Evolutionary conservation across 1,140 invertebrate genomes (phyloP).

Genomic region (Pseudomyrmex concolor): DNA sequence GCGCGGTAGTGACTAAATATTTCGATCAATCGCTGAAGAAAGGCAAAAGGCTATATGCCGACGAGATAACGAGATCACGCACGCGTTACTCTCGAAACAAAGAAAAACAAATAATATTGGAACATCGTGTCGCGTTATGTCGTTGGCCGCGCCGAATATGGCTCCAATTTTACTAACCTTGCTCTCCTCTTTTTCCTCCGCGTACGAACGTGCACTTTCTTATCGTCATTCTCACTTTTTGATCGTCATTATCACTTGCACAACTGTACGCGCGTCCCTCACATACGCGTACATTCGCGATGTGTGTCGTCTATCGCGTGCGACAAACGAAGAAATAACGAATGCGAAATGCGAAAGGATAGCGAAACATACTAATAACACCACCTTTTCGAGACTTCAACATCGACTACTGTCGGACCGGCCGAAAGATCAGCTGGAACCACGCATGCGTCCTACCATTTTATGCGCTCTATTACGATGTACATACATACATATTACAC

Average conservation of each 20-base stretch:
- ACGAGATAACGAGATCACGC: slow-evolving; percentile 7
- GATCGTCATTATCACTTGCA: not conserved
- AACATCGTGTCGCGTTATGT: slow-evolving; percentile 9
- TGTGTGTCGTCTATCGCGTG: slow-evolving; percentile 9
- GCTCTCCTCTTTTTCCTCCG: slow-evolving; percentile 19
- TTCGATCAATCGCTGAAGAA: slow-evolving; percentile 14
- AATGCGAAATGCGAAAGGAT: slow-evolving; percentile 24
- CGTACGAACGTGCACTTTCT: slow-evolving; percentile 9
- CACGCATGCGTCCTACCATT: slow-evolving; percentile 71
- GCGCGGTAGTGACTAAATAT: slow-evolving; percentile 9
- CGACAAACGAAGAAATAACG: not conserved
- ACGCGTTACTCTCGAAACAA: slow-evolving; percentile 29
- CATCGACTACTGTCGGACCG: slow-evolving; percentile 76
- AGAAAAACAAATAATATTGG: not conserved
- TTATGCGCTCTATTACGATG: too few species aligned
- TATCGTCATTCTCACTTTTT: slow-evolving; percentile 14
- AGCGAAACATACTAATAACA: slow-evolving; percentile 37
- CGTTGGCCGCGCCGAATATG: slow-evolving; percentile 53
- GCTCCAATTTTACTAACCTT: slow-evolving; percentile 60
- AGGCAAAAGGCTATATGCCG: not conserved
- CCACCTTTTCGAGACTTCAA: slow-evolving; percentile 66
- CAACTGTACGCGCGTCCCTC: not conserved
- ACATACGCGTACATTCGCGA: not conserved
- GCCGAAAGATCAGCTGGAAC: slow-evolving; percentile 62
- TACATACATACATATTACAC: too few species aligned